Percentiles rank a stretch among this genome's conserved stretches.
Evolutionary conservation across 1,140 invertebrate species (phyloP).

Genomic region (Drosophila kikkawai): DNA sequence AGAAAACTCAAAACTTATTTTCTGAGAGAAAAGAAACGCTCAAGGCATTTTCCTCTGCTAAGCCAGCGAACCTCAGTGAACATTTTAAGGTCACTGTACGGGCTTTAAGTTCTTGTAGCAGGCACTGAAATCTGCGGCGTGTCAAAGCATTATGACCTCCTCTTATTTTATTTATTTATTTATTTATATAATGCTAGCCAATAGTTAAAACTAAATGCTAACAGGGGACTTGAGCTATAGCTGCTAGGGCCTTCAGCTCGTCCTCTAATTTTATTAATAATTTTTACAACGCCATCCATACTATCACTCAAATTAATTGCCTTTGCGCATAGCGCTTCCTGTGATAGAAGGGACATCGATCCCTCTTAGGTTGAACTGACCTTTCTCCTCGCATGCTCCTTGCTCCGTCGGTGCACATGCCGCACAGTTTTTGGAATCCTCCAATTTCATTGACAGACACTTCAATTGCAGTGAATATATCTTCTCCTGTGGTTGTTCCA

Average conservation of each 20-base stretch:
- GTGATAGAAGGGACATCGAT: background rate
- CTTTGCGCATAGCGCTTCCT: background rate
- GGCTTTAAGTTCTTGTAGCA: too few relatives aligned
- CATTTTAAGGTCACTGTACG: too few relatives aligned
- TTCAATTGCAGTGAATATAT: background rate
- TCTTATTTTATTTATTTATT: too few relatives aligned
- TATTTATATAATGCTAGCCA: too few relatives aligned
- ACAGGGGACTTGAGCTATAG: too few relatives aligned
- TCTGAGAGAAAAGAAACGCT: constrained; percentile 2
- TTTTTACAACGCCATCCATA: background rate
- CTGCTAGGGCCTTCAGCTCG: too few relatives aligned
- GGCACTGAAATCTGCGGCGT: too few relatives aligned
- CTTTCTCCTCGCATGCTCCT: background rate
- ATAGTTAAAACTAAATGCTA: too few relatives aligned
- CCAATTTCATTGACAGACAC: background rate
- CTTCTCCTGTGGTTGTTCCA: background rate
- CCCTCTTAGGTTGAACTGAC: background rate
- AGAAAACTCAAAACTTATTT: background rate
- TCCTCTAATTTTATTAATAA: background rate
- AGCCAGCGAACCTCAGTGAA: too few relatives aligned
- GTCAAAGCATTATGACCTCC: too few relatives aligned
- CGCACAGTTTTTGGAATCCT: background rate
- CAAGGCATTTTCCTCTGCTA: too few relatives aligned
- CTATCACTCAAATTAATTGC: too few relatives aligned
- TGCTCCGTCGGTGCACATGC: background rate